These are phyloP conservation scores for Rhizomys pruinosus DNA, from an alignment of 2,113 vertebrate genomes.

Conservation along the genomic window DNA sequence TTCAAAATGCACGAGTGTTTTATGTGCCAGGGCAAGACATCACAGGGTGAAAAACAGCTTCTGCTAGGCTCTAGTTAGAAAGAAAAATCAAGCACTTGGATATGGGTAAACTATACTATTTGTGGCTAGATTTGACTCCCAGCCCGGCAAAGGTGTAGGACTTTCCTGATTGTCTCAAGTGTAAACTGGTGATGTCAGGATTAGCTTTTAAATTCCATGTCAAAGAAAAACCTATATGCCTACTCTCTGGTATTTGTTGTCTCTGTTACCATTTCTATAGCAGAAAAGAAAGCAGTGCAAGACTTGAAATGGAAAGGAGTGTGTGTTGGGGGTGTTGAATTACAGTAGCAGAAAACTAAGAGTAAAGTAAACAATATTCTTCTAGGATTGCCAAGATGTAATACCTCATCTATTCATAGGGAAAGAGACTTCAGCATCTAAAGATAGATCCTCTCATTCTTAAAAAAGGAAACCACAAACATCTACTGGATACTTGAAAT, in stretches of 20 bases:
- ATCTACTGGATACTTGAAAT: neutral
- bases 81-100: neutral
- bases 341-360: conserved; percentile 1
- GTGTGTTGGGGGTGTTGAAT: neutral
- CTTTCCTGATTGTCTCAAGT: neutral
- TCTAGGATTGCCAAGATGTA: neutral
- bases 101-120: neutral
- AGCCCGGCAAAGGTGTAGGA: neutral
- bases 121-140: neutral
- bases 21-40: neutral
- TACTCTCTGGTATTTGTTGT: neutral
- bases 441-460: neutral
- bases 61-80: neutral
- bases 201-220: neutral
- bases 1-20: neutral
- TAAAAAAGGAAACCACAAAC: neutral
- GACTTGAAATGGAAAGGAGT: neutral
- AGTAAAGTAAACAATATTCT: neutral
- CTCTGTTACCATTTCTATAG: neutral
- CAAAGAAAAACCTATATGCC: neutral
- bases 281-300: neutral
- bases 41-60: neutral
- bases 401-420: neutral
- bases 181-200: neutral
- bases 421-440: neutral